These are phyloP conservation scores for Helarctos malayanus DNA, from an alignment of 2,797 vertebrate species.

Conservation along the genomic window DNA sequence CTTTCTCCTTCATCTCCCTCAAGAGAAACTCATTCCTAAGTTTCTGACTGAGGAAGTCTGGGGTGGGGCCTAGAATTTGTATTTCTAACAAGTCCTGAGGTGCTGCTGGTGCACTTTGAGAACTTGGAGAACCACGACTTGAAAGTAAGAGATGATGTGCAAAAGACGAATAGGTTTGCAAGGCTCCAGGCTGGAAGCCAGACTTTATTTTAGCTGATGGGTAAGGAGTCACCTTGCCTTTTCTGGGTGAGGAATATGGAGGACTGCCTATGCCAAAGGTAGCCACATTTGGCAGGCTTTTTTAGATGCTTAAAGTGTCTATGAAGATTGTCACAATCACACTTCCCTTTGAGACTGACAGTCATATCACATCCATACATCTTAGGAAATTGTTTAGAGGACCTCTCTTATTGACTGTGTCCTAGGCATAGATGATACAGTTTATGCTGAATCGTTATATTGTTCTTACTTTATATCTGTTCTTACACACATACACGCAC, in stretches of 20 bases:
- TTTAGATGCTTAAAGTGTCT: not conserved
- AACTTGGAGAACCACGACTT: not conserved
- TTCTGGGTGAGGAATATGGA: slow-evolving; percentile 44
- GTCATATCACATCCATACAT: not conserved
- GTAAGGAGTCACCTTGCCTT: slow-evolving; percentile 48
- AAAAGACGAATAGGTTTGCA: not conserved
- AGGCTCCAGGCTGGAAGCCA: slow-evolving; percentile 31
- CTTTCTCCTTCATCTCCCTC: not conserved
- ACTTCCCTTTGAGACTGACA: not conserved
- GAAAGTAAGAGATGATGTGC: not conserved
- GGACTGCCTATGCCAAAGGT: slow-evolving; percentile 22
- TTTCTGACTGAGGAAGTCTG: not conserved
- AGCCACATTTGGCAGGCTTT: not conserved
- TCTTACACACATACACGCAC: not conserved
- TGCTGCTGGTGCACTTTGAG: not conserved
- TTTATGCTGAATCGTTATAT: not conserved
- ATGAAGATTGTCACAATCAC: not conserved
- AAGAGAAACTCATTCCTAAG: not conserved
- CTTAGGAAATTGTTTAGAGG: not conserved
- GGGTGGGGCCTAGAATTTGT: not conserved
- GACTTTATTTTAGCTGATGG: slow-evolving; percentile 55
- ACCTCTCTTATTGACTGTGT: not conserved
- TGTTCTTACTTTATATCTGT: not conserved
- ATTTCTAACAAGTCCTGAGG: not conserved
- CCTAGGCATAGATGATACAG: not conserved